These are phyloP conservation scores for Lethrus apterus DNA, from an alignment of 1,140 invertebrate genomes.

Conservation along the genomic window DNA sequence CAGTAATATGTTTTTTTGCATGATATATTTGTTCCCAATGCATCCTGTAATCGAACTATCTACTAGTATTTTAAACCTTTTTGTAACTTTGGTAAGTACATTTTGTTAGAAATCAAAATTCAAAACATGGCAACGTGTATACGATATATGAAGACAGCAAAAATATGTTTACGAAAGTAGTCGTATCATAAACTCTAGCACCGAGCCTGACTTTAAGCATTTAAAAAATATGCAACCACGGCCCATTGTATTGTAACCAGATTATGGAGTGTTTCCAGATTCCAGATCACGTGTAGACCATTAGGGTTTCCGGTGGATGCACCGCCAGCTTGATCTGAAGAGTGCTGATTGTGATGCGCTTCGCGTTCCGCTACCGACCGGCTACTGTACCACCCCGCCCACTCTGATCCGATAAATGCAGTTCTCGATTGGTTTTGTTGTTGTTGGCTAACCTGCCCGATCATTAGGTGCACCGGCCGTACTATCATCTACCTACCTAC, in stretches of 20 bases:
- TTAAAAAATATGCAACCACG: constrained; percentile 10
- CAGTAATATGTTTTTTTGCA: too few relatives aligned
- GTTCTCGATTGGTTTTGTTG: constrained; percentile 29
- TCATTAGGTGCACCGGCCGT: constrained; percentile 18
- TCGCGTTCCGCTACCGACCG: constrained; percentile 27
- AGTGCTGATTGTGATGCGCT: constrained; percentile 25
- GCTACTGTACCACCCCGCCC: constrained; percentile 29
- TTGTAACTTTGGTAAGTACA: too few relatives aligned
- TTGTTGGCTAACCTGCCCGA: constrained; percentile 14
- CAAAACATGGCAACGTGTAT: too few relatives aligned
- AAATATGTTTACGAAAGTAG: too few relatives aligned
- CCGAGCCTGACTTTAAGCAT: too few relatives aligned
- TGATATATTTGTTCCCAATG: too few relatives aligned
- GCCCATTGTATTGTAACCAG: constrained; percentile 33
- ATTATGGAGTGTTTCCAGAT: constrained; percentile 33
- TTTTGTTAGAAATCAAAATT: too few relatives aligned
- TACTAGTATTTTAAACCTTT: too few relatives aligned
- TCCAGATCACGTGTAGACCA: constrained; percentile 38
- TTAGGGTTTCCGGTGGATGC: constrained; percentile 34
- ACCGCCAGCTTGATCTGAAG: constrained; percentile 21
- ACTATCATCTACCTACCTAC: constrained; percentile 12
- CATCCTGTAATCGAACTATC: too few relatives aligned
- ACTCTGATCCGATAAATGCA: constrained; percentile 32
- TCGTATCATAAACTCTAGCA: too few relatives aligned
- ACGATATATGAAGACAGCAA: too few relatives aligned